Base-by-base conservation (phyloP, 2,113 vertebrate species). In the Salvator merianae region DNA sequence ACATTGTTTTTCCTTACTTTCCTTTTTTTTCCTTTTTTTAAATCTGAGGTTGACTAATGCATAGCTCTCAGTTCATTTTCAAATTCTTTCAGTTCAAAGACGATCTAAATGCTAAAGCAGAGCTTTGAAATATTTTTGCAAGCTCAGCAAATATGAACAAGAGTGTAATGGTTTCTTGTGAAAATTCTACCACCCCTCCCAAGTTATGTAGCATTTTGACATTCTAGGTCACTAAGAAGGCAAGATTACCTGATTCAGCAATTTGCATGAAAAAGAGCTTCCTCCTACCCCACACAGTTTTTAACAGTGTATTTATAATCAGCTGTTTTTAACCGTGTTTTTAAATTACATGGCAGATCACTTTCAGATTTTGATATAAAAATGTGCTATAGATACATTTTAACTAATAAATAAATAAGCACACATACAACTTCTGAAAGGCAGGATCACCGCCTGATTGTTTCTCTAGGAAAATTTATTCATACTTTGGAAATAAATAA, bases 141-240 rank as follows among this genome's bases (percentile, higher is more conserved):
- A 79, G 59, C 2, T 43, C 14, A 47, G 1, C 82, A 34, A 74
- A 82, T 71, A 22, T 68, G 55, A 24, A 24, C 26, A 71, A 40
- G n/a, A 65, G 24, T 32, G 73, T 72, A 66, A 66, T 50, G 59
- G 59, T 24, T 65, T 73, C 68, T 83, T 84, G 43, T 83, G 65
- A 85, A 91, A 89, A 69, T 86, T 87, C 18, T 40, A 68, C 86
- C 88, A 82, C 77, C 74, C 20, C 18, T 26, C 32, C 32, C 14
- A 59, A 76, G 81, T 82, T 74, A 62, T 87, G 32, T 72, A 74
- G 32, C 84, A 87, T 84, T 5, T 28, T 86, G 8, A 70, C 55
- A 36, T 73, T 73, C 70, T 65, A 77, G 65, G 73, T 69, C 47
- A 77, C 43, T 55, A n/a, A 38, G 32, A 38, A 83, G 66, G 22